Evolutionary conservation across 1,140 invertebrate genomes (phyloP), one percentile per base, ranked within the genome.

Genomic region (Halesus radiatus): DNA sequence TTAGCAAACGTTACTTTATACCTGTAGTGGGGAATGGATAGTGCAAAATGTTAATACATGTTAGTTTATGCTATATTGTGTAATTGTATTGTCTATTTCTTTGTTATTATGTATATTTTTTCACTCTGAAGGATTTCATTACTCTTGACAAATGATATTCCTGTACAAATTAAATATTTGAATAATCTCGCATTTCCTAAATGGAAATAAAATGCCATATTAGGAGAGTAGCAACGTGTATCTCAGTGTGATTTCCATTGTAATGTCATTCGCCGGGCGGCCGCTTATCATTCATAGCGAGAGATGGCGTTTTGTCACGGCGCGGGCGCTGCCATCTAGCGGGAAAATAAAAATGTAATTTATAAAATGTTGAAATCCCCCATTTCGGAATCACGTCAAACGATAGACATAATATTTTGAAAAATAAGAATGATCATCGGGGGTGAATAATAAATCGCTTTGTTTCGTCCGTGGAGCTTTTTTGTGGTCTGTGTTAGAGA

Each of bases 361-460:
- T 82, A 60, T 79, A 80, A 76, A 74, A 60, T 26, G 54, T 50
- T 64, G 62, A 58, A 72, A 50, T 15, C n/a, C 64, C 26, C 73
- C 78, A 62, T 70, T 50, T 54, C 10, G 18, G 53, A 70, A 68
- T 70, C 66, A 58, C 37, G 72, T 75, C 72, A 75, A 68, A 68
- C 29, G 53, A 78, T 22, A 58, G 76, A 78, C 73, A 79, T 83
- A 83, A 81, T 83, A 81, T 83, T 83, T 81, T 83, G 82, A 83
- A 83, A 83, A 81, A 83, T 83, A 83, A 60, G 79, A 83, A 56
- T 53, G 56, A 74, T 60, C 56, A 52, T 37, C 68, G 58, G 50
- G 81, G 79, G 79, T 79, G 81, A 64, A 83, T 83, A 80, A 75
- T 50, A 80, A 80, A 81, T 76, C 72, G 56, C n/a, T 15, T 26